A percentile compares a stretch with the other conserved stretches of the same genome.
phyloP scores from a whole-genome alignment of 2,888 invertebrate genomes.

The Zele albiditarsus region DNA sequence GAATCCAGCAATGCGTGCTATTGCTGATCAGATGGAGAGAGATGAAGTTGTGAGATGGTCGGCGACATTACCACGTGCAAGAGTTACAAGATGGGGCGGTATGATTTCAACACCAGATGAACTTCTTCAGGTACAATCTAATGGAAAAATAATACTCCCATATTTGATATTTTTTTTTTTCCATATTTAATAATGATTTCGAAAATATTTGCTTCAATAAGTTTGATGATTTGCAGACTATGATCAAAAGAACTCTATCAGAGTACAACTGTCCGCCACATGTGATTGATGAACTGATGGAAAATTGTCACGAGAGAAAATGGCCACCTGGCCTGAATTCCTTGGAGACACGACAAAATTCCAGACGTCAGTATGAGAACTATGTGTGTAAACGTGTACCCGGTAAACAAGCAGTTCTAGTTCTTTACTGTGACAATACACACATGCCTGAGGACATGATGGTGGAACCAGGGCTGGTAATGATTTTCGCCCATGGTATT shows the following conservation, averaged over 20 bases:
- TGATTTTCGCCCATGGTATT: slow-evolving; percentile 99
- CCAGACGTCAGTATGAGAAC: slow-evolving; percentile 93
- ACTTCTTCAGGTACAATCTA: slow-evolving; percentile 84
- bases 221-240: slow-evolving; percentile 78
- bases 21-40: slow-evolving; percentile 95
- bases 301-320: slow-evolving; percentile 95
- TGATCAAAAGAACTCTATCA: slow-evolving; percentile 93
- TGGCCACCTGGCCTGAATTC: slow-evolving; percentile 96
- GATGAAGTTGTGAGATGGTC: slow-evolving; percentile 95
- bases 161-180: background rate
- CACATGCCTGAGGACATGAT: slow-evolving; percentile 98
- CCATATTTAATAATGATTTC: background rate
- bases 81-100: slow-evolving; percentile 97
- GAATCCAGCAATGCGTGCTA: slow-evolving; percentile 92
- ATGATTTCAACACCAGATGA: slow-evolving; percentile 99
- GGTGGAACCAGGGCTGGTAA: slow-evolving; percentile 95
- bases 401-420: slow-evolving; percentile 95
- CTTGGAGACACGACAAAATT: slow-evolving; percentile 94
- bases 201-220: slow-evolving; percentile 3
- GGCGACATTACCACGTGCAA: slow-evolving; percentile 84
- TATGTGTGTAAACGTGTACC: slow-evolving; percentile 96
- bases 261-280: slow-evolving; percentile 96
- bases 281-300: slow-evolving; percentile 95
- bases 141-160: background rate
- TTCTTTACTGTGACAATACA: slow-evolving; percentile 93